Percentiles rank a stretch among this genome's conserved stretches.
Evolutionary conservation across 2,888 invertebrate genomes (phyloP).

Genomic region (Taphrorychus bicolor): DNA sequence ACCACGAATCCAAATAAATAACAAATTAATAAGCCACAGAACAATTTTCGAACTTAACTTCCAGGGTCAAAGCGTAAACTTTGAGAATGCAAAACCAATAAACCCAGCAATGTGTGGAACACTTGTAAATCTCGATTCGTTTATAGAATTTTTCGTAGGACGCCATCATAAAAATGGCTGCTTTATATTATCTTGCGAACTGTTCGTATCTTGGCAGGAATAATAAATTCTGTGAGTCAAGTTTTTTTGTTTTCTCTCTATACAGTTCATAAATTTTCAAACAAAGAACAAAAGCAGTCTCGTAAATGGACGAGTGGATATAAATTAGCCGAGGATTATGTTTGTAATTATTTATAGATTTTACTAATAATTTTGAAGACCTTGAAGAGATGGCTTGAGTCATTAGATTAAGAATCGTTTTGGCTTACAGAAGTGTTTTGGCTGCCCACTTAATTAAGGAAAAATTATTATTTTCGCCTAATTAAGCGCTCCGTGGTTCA

Average conservation of each 20-base stretch:
- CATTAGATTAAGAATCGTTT: too few species aligned
- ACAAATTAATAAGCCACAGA: too few species aligned
- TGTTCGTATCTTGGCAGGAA: conserved; percentile 3
- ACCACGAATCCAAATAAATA: too few species aligned
- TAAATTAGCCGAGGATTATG: not conserved
- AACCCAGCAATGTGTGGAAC: not conserved
- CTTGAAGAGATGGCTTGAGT: too few species aligned
- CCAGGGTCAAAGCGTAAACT: not conserved
- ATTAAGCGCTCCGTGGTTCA: too few species aligned
- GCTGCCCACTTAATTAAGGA: too few species aligned
- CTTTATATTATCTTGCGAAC: conserved; percentile 1
- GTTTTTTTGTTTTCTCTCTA: conserved; percentile 9
- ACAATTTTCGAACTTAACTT: too few species aligned
- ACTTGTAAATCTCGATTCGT: not conserved
- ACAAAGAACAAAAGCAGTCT: not conserved
- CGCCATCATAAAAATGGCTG: conserved; percentile 1
- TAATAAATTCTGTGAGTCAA: conserved; percentile 10
- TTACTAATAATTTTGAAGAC: too few species aligned
- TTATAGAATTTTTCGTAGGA: not conserved
- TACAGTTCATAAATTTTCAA: conserved; percentile 8
- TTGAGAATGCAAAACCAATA: not conserved
- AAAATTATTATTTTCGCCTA: too few species aligned
- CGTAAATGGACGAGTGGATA: not conserved
- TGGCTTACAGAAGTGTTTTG: too few species aligned
- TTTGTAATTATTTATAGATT: not conserved